Evolutionary conservation across 1,140 invertebrate species (phyloP), one percentile per base, ranked within the genome.

Genomic region (Ips typographus): DNA sequence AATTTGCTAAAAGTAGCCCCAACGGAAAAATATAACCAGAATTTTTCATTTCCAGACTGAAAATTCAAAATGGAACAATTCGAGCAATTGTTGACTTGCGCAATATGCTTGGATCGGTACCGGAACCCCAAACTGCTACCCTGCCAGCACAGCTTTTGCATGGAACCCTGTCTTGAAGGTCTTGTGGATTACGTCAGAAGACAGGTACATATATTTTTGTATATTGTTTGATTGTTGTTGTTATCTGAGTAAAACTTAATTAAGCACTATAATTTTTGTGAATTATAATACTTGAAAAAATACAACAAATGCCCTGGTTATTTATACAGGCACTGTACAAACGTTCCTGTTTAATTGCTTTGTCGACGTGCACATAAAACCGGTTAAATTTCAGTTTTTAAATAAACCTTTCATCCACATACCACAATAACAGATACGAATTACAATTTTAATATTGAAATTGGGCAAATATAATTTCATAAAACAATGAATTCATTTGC

Each of bases 61-160:
- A 36, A 2, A 63, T 42, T 4, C 72, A 89, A 84, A 79, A 95
- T 95, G 93, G 93, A 95, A 86, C 94, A 98, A 85, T 94, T 99
- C 78, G 96, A 99, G 82, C 95, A 98, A 83, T 86, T 99, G 77
- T 85, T 99, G 74, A 98, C 95, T 65, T 99, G 98, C 84, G 93
- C 95, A 79, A 96, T 99, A 76, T 99, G 98, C 81, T 83, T 99
- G 79, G 98, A 99, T 83, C 88, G 96, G 73, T 99, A 94, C 83
- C 88, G 94, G 77, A 96, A 96, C 82, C 98, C 98, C 41, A 98
- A 98, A 84, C 84, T 99, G 75, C 83, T 99, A 76, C 97, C 97
- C 90, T 99, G 98, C 82, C 97, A 99, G 85, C 98, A 99, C 87
- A 98, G 96, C 71, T 99, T 98, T 83, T 99, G 98, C 82, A 94